Evolutionary conservation across 1,140 invertebrate species (phyloP).

Genomic region (Agraylea sexmaculata): DNA sequence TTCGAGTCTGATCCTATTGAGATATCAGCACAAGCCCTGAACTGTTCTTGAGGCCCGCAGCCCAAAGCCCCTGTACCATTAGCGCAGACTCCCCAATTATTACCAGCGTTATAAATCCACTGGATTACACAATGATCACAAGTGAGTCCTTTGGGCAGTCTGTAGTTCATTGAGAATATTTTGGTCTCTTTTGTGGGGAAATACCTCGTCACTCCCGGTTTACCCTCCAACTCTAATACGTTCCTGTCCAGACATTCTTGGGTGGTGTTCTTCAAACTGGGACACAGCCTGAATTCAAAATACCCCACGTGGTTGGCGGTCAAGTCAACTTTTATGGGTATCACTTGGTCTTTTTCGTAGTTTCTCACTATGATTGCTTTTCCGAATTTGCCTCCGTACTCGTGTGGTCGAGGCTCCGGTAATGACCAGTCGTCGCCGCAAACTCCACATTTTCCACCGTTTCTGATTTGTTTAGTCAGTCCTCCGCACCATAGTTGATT

Average conservation of each 20-base stretch:
- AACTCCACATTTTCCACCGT: slow-evolving; percentile 73
- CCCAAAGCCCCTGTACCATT: slow-evolving; percentile 34
- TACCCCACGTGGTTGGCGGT: slow-evolving; percentile 74
- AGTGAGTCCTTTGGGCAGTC: slow-evolving; percentile 51
- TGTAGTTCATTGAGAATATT: slow-evolving; percentile 64
- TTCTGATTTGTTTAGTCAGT: slow-evolving; percentile 63
- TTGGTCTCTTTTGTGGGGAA: slow-evolving; percentile 66
- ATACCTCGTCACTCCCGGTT: slow-evolving; percentile 42
- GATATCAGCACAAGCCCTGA: slow-evolving; percentile 57
- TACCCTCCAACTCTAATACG: slow-evolving; percentile 41
- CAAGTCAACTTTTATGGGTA: slow-evolving; percentile 63
- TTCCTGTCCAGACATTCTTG: slow-evolving; percentile 69
- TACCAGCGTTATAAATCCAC: slow-evolving; percentile 65
- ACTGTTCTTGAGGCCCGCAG: slow-evolving; percentile 55
- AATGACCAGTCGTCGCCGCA: slow-evolving; percentile 77
- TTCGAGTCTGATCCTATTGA: too few species aligned
- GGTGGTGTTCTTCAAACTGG: slow-evolving; percentile 45
- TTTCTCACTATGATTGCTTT: slow-evolving; percentile 66
- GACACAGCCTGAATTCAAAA: slow-evolving; percentile 79
- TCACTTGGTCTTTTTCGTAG: slow-evolving; percentile 53
- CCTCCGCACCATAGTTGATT: slow-evolving; percentile 84
- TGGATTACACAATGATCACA: slow-evolving; percentile 71
- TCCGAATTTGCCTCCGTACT: slow-evolving; percentile 73
- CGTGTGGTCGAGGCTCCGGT: slow-evolving; percentile 61
- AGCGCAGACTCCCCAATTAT: slow-evolving; percentile 44